Conservation (phyloP, 2,888 invertebrate species). For the Ceriagrion tenellum region DNA sequence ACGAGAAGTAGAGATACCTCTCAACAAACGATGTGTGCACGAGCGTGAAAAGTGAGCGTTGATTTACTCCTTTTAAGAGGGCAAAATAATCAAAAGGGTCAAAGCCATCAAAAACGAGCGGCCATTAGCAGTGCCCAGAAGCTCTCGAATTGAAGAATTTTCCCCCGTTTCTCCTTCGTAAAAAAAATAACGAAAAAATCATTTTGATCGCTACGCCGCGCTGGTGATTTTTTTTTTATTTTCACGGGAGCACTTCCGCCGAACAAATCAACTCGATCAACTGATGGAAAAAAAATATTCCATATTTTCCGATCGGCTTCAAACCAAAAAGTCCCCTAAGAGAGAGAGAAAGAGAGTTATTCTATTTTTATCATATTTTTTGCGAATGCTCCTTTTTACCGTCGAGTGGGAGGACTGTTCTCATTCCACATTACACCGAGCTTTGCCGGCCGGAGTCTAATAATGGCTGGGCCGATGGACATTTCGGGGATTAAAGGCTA, state of each 20-base stretch:
- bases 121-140: background rate
- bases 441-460: background rate
- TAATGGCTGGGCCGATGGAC: conserved; percentile 5
- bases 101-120: background rate
- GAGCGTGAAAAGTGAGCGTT: background rate
- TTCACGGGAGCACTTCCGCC: background rate
- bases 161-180: background rate
- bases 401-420: background rate
- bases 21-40: background rate
- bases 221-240: background rate
- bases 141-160: background rate
- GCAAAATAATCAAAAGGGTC: background rate
- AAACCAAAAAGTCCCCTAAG: background rate
- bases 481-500: conserved; percentile 22
- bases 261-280: conserved; percentile 22
- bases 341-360: background rate
- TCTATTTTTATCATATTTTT: background rate
- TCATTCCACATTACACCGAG: conserved; percentile 20
- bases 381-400: background rate
- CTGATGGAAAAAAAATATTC: conserved; percentile 6
- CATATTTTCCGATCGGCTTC: background rate
- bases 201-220: background rate
- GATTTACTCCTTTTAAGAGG: background rate
- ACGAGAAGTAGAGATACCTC: background rate
- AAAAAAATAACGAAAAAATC: background rate